Conservation (phyloP, 2,888 invertebrate species). For the Drosophila tripunctata region DNA sequence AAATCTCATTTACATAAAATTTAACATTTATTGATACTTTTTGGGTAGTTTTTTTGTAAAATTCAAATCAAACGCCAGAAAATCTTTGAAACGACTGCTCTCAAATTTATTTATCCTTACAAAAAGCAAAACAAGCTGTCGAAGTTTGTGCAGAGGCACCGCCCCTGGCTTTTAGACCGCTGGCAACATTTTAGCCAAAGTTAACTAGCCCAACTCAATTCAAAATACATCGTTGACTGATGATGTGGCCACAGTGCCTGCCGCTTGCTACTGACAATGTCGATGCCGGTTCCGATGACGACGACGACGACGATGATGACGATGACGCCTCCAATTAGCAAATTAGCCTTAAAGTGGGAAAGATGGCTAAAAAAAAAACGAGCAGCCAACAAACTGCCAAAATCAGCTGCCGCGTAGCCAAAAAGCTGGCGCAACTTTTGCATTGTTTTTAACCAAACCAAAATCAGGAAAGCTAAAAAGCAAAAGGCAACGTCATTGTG, state of each 20-base stretch:
- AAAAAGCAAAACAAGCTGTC: constrained; percentile 29
- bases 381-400: constrained; percentile 69
- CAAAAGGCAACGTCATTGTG: constrained; percentile 73
- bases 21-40: too few species aligned
- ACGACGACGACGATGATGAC: constrained; percentile 68
- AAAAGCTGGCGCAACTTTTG: constrained; percentile 53
- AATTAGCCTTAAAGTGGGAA: constrained; percentile 67
- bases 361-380: constrained; percentile 55
- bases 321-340: constrained; percentile 80
- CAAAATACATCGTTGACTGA: constrained; percentile 67
- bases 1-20: too few species aligned
- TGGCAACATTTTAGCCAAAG: constrained; percentile 33
- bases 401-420: constrained; percentile 64
- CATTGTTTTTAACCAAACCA: constrained; percentile 65
- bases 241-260: constrained; percentile 46
- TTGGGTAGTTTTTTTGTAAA: too few species aligned
- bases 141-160: neutral
- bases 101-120: constrained; percentile 71
- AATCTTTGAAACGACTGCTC: constrained; percentile 2
- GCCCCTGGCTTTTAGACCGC: neutral
- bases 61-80: neutral
- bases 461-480: constrained; percentile 30
- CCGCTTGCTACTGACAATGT: constrained; percentile 8
- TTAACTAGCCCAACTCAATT: constrained; percentile 63
- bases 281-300: constrained; percentile 17